phyloP scores from a whole-genome alignment of 2,888 invertebrate genomes.

The Aproaerema taeniolella region DNA sequence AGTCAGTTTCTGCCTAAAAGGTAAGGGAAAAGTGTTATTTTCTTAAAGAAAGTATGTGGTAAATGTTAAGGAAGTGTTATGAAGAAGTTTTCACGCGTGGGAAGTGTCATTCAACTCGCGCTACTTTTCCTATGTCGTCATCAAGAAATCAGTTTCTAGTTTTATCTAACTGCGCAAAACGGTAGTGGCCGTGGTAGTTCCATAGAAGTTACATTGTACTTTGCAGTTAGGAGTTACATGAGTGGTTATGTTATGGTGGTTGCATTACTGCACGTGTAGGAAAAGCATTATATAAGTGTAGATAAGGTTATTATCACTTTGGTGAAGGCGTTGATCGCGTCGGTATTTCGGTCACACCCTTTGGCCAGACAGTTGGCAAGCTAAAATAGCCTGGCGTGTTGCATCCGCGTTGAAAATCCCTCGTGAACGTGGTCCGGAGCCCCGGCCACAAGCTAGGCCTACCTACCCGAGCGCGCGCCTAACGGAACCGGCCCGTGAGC shows the following conservation, averaged over 20 bases:
- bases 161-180: conserved; percentile 44
- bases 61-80: conserved; percentile 15
- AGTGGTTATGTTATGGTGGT: conserved; percentile 24
- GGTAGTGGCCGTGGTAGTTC: conserved; percentile 17
- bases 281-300: conserved; percentile 48
- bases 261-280: conserved; percentile 48
- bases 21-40: conserved; percentile 37
- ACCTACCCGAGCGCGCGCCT: not conserved
- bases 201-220: conserved; percentile 6
- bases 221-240: conserved; percentile 17
- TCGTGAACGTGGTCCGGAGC: not conserved
- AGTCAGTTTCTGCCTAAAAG: conserved; percentile 57
- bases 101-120: conserved; percentile 25
- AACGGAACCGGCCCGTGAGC: not conserved
- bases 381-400: conserved; percentile 4
- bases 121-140: conserved; percentile 34
- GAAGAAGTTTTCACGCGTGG: conserved; percentile 18
- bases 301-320: conserved; percentile 46
- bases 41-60: not conserved
- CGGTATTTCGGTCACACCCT: conserved; percentile 40
- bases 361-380: conserved; percentile 15
- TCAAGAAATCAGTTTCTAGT: conserved; percentile 23
- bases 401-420: conserved; percentile 8
- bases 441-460: not conserved
- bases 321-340: conserved; percentile 28